These are phyloP conservation scores for Arbacia lixula DNA, from an alignment of 53 echinoderm and acorn worm species.

Conservation along the genomic window DNA sequence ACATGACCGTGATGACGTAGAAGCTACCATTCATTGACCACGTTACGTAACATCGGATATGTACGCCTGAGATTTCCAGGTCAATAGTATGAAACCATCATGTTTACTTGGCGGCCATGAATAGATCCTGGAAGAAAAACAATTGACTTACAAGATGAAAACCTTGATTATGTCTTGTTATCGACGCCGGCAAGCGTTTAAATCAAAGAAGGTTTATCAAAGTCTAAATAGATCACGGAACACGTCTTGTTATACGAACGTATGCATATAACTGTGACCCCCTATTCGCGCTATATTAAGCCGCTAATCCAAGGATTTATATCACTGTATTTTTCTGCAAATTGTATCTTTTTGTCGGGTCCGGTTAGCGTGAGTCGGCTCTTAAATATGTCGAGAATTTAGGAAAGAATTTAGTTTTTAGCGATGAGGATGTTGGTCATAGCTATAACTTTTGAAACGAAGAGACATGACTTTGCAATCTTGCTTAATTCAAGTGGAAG, in stretches of 20 bases:
- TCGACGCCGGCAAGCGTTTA: neutral
- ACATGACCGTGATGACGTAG: too few species aligned
- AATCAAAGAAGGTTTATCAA: slow-evolving; percentile 43
- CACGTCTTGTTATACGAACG: neutral
- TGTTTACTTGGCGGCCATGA: neutral
- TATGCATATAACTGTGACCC: neutral
- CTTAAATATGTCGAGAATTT: too few species aligned
- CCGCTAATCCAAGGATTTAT: too few species aligned
- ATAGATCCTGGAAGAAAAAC: neutral
- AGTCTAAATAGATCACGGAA: slow-evolving; percentile 34
- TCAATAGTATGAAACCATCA: neutral
- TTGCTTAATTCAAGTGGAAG: too few species aligned
- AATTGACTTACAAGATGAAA: slow-evolving; percentile 47
- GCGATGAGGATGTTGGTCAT: too few species aligned
- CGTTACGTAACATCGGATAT: slow-evolving; percentile 48
- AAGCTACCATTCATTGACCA: too few species aligned
- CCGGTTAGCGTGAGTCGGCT: too few species aligned
- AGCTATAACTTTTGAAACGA: too few species aligned
- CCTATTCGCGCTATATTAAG: neutral
- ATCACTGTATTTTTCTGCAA: too few species aligned
- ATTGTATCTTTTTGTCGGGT: too few species aligned
- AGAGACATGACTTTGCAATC: too few species aligned
- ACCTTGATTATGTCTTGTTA: neutral
- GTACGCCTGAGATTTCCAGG: neutral
- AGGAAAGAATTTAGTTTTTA: too few species aligned